These are phyloP conservation scores for Xestia ashworthii DNA, from an alignment of 2,888 invertebrate species.

Conservation along the genomic window DNA sequence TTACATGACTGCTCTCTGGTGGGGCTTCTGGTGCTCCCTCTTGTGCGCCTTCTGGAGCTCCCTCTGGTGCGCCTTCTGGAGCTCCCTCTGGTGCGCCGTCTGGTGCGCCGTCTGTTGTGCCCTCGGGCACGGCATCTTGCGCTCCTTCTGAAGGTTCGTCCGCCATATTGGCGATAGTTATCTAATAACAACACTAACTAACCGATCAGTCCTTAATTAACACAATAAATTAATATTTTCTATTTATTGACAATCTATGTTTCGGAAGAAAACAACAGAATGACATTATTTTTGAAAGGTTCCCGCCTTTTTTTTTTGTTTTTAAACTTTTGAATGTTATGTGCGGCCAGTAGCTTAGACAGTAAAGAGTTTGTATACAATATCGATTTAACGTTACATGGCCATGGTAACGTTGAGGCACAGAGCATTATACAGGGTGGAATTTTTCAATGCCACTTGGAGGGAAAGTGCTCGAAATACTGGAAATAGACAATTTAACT, in stretches of 20 bases:
- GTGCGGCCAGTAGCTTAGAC: constrained; percentile 9
- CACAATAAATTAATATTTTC: constrained; percentile 30
- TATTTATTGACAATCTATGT: constrained; percentile 39
- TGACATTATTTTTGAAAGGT: constrained; percentile 35
- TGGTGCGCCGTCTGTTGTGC: background rate
- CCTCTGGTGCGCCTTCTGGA: background rate
- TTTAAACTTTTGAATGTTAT: background rate
- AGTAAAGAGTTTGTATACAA: constrained; percentile 16
- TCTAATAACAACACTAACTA: constrained; percentile 34
- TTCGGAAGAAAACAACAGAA: constrained; percentile 61
- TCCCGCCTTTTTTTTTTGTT: constrained; percentile 38
- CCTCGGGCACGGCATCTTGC: background rate
- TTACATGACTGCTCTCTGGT: no score
- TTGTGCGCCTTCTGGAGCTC: background rate
- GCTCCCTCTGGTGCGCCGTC: background rate
- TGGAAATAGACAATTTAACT: no score
- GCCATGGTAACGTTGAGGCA: background rate
- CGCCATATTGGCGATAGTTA: constrained; percentile 69
- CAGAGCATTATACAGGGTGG: no score
- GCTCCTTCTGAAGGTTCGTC: constrained; percentile 26
- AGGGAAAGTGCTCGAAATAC: no score
- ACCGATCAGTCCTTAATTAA: constrained; percentile 35
- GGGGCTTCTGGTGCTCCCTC: background rate
- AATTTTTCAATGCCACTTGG: no score
- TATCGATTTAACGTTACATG: constrained; percentile 57